phyloP scores from a whole-genome alignment of 2,888 invertebrate genomes.

The Harpalus rubripes region DNA sequence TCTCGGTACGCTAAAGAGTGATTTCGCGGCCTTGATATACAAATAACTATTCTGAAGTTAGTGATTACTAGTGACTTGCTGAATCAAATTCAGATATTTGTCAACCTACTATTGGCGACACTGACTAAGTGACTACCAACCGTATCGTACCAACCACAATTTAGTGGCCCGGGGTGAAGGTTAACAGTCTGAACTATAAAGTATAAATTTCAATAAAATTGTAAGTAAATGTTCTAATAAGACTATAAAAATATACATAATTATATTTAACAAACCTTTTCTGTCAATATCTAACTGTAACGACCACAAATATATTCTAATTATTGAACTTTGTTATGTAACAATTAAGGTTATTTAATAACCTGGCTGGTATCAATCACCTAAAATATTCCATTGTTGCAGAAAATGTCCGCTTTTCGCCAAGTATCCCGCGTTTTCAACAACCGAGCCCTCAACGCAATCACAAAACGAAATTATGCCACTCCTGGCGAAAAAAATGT shows the following conservation, averaged over 20 bases:
- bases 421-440: slow-evolving; percentile 75
- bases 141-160: slow-evolving; percentile 32
- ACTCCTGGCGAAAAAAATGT: slow-evolving; percentile 74
- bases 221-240: slow-evolving; percentile 16
- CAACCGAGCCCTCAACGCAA: slow-evolving; percentile 73
- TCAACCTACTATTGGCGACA: too few species aligned
- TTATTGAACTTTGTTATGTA: slow-evolving; percentile 61
- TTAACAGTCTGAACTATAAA: slow-evolving; percentile 17
- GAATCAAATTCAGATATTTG: too few species aligned
- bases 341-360: slow-evolving; percentile 62
- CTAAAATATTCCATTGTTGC: neutral
- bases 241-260: neutral
- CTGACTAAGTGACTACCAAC: too few species aligned
- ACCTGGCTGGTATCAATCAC: neutral
- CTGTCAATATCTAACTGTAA: neutral
- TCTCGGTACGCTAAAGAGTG: too few species aligned
- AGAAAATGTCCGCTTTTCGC: slow-evolving; percentile 75
- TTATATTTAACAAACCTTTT: neutral
- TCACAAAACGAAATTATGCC: slow-evolving; percentile 83
- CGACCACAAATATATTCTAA: neutral
- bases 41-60: too few species aligned
- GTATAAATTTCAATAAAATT: slow-evolving; percentile 35
- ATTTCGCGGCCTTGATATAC: too few species aligned
- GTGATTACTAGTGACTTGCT: too few species aligned
- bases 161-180: slow-evolving; percentile 45